Evolutionary conservation across 2,113 vertebrate genomes (phyloP).

Genomic region (Lates calcarifer): DNA sequence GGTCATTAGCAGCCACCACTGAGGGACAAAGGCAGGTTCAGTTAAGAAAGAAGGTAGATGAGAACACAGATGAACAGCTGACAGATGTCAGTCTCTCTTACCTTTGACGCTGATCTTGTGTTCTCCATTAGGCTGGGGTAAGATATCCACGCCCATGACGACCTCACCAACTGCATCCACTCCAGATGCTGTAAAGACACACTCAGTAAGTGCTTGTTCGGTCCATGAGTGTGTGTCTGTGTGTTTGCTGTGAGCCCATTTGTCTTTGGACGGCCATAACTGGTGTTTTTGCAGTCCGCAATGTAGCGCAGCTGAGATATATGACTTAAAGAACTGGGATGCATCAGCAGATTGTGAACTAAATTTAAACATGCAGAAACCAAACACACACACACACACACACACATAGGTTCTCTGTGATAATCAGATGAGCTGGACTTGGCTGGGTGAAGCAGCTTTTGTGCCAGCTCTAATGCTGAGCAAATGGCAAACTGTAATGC

Average conservation of each 20-base stretch:
- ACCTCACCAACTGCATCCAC: conserved; percentile 95
- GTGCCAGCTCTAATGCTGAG: conserved; percentile 33
- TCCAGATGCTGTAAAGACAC: conserved; percentile 87
- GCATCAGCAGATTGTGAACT: conserved; percentile 53
- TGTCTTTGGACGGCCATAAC: neutral
- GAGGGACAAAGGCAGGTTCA: neutral
- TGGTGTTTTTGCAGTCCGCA: neutral
- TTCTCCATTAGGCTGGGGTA: conserved; percentile 91
- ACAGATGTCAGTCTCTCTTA: conserved; percentile 63
- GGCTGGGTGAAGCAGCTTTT: conserved; percentile 6
- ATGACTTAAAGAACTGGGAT: conserved; percentile 32
- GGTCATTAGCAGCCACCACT: conserved; percentile 83
- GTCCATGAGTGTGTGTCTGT: neutral
- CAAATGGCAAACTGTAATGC: conserved; percentile 43
- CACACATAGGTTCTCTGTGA: conserved; percentile 15
- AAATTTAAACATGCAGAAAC: conserved; percentile 46
- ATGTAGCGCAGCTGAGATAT: conserved; percentile 26
- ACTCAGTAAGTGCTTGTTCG: neutral
- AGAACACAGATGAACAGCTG: neutral
- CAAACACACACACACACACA: conserved; percentile 1
- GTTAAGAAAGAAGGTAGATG: neutral
- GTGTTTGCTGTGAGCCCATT: neutral
- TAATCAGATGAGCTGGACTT: conserved; percentile 43
- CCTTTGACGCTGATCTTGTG: conserved; percentile 97
- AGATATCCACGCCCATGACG: conserved; percentile 92